Evolutionary conservation across 2,113 vertebrate species (phyloP).

Genomic region (Crotophaga sulcirostris): DNA sequence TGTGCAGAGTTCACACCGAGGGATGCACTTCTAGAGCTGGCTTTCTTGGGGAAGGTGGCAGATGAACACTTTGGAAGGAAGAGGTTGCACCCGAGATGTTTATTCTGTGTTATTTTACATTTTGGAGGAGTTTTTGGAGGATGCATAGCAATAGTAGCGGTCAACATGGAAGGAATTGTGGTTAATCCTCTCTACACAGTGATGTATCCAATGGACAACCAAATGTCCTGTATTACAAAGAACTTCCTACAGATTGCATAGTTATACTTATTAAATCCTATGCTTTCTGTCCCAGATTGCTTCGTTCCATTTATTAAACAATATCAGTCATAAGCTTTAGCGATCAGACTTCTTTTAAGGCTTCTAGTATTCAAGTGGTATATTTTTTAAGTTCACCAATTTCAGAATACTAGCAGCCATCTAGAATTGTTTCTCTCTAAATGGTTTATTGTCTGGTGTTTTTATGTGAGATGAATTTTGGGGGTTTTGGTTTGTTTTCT

Average conservation of each 20-base stretch:
- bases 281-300: not conserved
- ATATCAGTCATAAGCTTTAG: not conserved
- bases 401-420: not conserved
- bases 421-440: not conserved
- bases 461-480: not conserved
- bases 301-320: not conserved
- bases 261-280: not conserved
- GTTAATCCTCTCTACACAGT: not conserved
- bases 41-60: not conserved
- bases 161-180: not conserved
- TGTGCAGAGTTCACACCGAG: accelerated
- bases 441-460: not conserved
- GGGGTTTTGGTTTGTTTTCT: not conserved
- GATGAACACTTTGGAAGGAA: not conserved
- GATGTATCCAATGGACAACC: not conserved
- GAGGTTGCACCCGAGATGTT: not conserved
- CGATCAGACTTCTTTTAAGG: not conserved
- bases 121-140: not conserved
- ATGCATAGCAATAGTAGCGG: not conserved
- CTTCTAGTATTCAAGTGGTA: not conserved
- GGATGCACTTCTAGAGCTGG: not conserved
- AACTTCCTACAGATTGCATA: not conserved
- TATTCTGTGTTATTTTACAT: not conserved
- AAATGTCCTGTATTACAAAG: not conserved
- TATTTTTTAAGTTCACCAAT: not conserved